These are phyloP conservation scores for Drosophila littoralis DNA, from an alignment of 1,140 invertebrate species.

Conservation along the genomic window DNA sequence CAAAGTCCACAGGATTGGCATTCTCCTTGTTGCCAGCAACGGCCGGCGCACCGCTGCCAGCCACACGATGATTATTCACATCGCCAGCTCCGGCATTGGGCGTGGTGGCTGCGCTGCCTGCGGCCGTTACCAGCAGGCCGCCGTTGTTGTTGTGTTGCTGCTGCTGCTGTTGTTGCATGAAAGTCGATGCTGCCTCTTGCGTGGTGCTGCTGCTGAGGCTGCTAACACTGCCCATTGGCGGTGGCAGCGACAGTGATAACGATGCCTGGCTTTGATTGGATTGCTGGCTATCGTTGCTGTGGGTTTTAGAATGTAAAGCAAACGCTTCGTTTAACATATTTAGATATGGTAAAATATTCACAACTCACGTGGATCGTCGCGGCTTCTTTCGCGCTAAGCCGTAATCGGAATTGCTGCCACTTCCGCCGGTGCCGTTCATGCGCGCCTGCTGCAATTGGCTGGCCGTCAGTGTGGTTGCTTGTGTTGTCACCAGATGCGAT, in stretches of 20 bases:
- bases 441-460: constrained; percentile 50
- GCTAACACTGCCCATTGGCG: constrained; percentile 42
- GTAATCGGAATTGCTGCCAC: constrained; percentile 34
- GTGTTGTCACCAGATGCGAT: constrained; percentile 31
- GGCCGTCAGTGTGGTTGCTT: constrained; percentile 21
- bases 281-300: constrained; percentile 79
- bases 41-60: constrained; percentile 43
- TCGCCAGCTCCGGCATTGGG: constrained; percentile 35
- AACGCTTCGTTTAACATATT: neutral
- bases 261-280: constrained; percentile 78
- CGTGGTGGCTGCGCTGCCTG: constrained; percentile 18
- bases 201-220: constrained; percentile 30
- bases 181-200: constrained; percentile 19
- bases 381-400: constrained; percentile 85
- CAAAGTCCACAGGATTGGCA: constrained; percentile 79
- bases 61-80: constrained; percentile 57
- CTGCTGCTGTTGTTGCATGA: constrained; percentile 51
- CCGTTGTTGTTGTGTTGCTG: constrained; percentile 57
- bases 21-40: constrained; percentile 79
- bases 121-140: constrained; percentile 53
- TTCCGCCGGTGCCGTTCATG: constrained; percentile 63
- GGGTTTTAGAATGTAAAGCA: neutral
- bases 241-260: constrained; percentile 64
- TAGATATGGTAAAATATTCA: neutral
- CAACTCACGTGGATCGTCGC: constrained; percentile 79